These are phyloP conservation scores for Drosophila cardini DNA, from an alignment of 1,140 invertebrate genomes.

Conservation along the genomic window DNA sequence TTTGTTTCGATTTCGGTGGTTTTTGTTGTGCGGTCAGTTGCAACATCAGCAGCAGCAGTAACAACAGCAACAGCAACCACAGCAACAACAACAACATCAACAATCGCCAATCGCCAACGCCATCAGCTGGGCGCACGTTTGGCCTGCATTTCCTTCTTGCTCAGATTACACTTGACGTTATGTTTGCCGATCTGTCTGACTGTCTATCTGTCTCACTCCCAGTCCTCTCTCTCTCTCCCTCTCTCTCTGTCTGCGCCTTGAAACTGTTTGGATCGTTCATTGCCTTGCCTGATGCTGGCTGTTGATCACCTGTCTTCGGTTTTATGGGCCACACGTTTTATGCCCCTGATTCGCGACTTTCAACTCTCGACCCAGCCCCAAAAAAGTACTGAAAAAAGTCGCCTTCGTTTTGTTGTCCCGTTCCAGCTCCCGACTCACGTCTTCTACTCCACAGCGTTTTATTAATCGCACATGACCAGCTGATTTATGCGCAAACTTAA, in stretches of 20 bases:
- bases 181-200: slow-evolving; percentile 17
- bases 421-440: slow-evolving; percentile 7
- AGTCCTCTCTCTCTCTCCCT: neutral
- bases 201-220: neutral
- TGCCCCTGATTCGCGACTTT: slow-evolving; percentile 56
- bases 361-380: slow-evolving; percentile 55
- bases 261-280: slow-evolving; percentile 14
- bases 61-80: slow-evolving; percentile 61
- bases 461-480: slow-evolving; percentile 80
- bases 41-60: slow-evolving; percentile 43
- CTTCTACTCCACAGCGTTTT: slow-evolving; percentile 51
- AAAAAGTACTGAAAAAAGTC: neutral
- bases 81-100: slow-evolving; percentile 62
- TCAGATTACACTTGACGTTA: slow-evolving; percentile 82
- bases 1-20: slow-evolving; percentile 32
- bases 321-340: slow-evolving; percentile 79
- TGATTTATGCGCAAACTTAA: slow-evolving; percentile 78
- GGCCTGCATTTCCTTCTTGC: slow-evolving; percentile 79
- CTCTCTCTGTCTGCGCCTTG: neutral
- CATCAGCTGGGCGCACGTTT: slow-evolving; percentile 80
- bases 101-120: slow-evolving; percentile 78
- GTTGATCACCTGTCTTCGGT: slow-evolving; percentile 73
- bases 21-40: slow-evolving; percentile 60
- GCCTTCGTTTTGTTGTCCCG: slow-evolving; percentile 11
- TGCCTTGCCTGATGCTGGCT: slow-evolving; percentile 29